Base-by-base conservation (phyloP, 2,888 invertebrate species). In the Scaptomyza reducta region DNA sequence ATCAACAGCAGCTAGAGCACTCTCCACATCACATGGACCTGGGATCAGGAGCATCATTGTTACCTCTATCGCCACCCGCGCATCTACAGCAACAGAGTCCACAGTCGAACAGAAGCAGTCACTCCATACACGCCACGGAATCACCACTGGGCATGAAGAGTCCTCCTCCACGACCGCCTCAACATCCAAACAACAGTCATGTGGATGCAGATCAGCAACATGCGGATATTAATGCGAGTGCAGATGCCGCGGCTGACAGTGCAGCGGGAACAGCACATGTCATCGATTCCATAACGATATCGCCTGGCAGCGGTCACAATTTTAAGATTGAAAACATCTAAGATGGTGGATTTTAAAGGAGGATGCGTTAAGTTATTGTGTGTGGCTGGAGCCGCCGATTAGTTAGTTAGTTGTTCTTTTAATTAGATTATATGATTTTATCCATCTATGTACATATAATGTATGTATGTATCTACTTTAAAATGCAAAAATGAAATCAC, bases 291-390 rank as follows among this genome's bases (percentile, higher is more conserved):
- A 90, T 91, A 56, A 90, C 90, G 55, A 91, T 91, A 82, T 91
- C 91, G 13, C 90, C 91, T 11, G 87, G 85, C 46, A 87, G 83
- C 62, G 87, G 89, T 41, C 90, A 90, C 64, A 89, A 86, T 70
- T 92, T 92, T 60, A 92, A 92, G 86, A 91, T 92, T 67, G 92
- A 92, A 77, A 89, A 91, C 65, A 91, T 92, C 77, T 91, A 91
- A 89, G 72, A 66, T 41, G 40, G 59, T 58, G 41, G 33, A 33
- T 38, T 16, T 40, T 40, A 40, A 40, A 40, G 29, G 9, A 49
- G 13, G 31, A 42, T 1, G 25, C 29, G 16, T 46, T 79, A 70
- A 77, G 67, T 79, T 87, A 80, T 84, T 50, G 25, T 80, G 72
- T 74, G 72, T 69, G 77, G 80, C 80, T 27, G 62, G 62, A 58